Percentiles rank a stretch among this genome's conserved stretches.
Conservation (phyloP, 2,113 vertebrate species). For the Empidonax alnorum region DNA sequence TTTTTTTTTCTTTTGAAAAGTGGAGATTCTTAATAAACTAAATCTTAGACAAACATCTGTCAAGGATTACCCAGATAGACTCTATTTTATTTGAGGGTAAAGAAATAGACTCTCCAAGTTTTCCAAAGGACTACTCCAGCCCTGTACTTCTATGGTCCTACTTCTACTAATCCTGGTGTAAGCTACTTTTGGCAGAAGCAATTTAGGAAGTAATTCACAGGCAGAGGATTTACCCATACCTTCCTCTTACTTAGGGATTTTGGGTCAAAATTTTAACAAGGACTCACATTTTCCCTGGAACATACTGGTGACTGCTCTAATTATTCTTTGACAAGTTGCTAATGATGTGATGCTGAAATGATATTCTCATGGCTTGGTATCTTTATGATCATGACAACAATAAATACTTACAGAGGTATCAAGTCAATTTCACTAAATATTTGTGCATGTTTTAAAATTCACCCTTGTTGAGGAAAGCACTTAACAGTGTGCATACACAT, state of each 20-base stretch:
- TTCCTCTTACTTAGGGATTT: neutral
- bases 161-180: neutral
- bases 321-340: neutral
- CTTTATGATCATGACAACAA: neutral
- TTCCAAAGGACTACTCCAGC: neutral
- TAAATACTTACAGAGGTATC: neutral
- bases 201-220: constrained; percentile 14
- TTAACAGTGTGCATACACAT: neutral
- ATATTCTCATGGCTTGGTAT: neutral
- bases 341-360: neutral
- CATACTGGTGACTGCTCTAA: neutral
- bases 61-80: constrained; percentile 24
- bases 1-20: neutral
- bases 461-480: neutral
- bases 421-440: neutral
- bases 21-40: neutral
- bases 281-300: neutral
- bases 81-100: neutral
- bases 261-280: neutral
- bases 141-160: neutral
- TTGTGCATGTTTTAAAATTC: neutral
- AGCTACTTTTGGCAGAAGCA: neutral
- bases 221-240: neutral
- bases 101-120: neutral
- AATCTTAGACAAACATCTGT: constrained; percentile 22